Conservation (phyloP, 2,113 vertebrate genomes). For the Actenoides hombroni region DNA sequence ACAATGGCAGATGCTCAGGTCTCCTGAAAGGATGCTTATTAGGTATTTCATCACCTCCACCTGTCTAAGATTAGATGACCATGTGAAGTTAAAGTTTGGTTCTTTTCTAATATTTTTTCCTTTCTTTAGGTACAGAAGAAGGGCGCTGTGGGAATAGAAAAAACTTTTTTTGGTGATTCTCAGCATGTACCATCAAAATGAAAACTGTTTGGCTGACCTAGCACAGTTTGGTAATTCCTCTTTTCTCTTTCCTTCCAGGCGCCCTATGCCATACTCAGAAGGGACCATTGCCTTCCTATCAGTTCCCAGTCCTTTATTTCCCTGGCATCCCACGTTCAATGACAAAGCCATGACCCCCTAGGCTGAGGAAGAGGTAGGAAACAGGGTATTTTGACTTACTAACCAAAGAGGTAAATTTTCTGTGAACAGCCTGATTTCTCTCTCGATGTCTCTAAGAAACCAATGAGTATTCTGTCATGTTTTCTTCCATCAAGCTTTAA, state of each 20-base stretch:
- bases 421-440: not conserved
- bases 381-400: not conserved
- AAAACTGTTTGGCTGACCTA: not conserved
- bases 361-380: not conserved
- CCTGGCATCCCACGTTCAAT: not conserved
- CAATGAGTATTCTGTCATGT: not conserved
- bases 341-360: not conserved
- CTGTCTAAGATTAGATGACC: not conserved
- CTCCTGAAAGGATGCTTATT: not conserved
- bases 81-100: not conserved
- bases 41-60: not conserved
- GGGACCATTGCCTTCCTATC: not conserved
- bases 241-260: not conserved
- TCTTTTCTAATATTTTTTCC: not conserved
- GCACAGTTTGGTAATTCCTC: not conserved
- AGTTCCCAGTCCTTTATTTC: not conserved
- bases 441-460: not conserved
- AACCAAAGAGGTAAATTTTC: not conserved
- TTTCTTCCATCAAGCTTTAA: not conserved
- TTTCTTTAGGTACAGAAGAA: not conserved
- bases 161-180: not conserved
- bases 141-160: not conserved
- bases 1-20: not conserved
- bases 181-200: not conserved
- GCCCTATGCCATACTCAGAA: not conserved